Evolutionary conservation across 2,797 vertebrate species (phyloP), one percentile per base, ranked within the genome.

Genomic region (Gymnoscopelus microlampas): DNA sequence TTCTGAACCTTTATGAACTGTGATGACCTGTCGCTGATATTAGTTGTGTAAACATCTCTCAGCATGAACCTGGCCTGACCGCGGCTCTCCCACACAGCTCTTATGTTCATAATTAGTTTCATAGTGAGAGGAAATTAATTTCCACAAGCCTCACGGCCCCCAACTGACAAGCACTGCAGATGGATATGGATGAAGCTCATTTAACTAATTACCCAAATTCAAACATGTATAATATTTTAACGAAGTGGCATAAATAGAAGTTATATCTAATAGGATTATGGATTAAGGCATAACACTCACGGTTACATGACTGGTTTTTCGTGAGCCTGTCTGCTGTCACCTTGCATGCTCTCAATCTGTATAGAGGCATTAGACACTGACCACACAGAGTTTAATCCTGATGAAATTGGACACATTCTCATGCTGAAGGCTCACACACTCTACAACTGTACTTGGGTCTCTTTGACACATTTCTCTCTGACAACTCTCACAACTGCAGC

Each of bases 151-250:
- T 86, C 91, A 89, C 85, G 87, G 86, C 87, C 91, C 85, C 84
- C 84, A 83, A 79, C 75, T 93, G 74, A 88, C 91, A 91, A 68
- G 57, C 85, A 61, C 71, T 77, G 80, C 85, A 14, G 56, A 87
- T 86, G 88, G 82, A 91, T 92, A 93, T 87, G 71, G 83, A 94
- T 90, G 84, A 87, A 81, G 69, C 54, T 88, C 76, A 85, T 87
- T 89, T 80, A 81, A 73, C 77, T 91, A 93, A 94, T 95, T 94
- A 94, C 85, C 82, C 13, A 3, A 87, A 86, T 86, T 83, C 76
- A 89, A 87, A 81, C 81, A 87, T 88, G 47, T 68, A 57, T 85
- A 89, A 82, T 89, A 12, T 6, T 35, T 35, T 35, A 5, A 35
- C 39, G 44, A 80, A 77, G 58, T 79, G 64, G 78, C 78, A 65